Evolutionary conservation across 2,888 invertebrate genomes (phyloP), one percentile per base, ranked within the genome.

Genomic region (Lithosia quadra): DNA sequence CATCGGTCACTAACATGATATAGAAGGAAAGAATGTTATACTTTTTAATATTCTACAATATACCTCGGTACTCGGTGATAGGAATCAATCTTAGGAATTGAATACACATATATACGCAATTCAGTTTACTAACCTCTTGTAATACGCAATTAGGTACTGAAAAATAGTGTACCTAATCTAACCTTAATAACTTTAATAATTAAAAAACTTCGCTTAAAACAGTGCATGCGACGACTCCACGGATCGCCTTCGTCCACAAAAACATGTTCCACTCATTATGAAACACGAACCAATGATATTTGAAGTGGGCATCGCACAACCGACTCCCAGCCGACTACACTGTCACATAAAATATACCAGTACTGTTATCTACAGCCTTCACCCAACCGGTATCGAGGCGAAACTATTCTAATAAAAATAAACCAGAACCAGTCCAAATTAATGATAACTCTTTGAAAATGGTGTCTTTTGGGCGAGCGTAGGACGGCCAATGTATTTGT

Each of bases 321-420:
- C 84, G 80, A 81, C 82, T 83, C 80, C 85, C 81, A 76, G 61
- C 71, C 66, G 59, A 68, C 72, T 72, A 74, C 71, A 68, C 69
- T 72, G 81, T 74, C 90, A 90, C 89, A 92, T 92, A 92, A 71
- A 91, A 92, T 93, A 92, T 90, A 91, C 89, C 91, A 90, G 79
- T 94, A 94, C 94, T 94, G 94, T 94, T 95, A 93, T 92, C 93
- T 92, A 87, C 90, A 92, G 90, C 89, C 90, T 91, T 91, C 91
- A 90, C 90, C 86, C 86, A 88, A 87, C 90, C 92, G 93, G 93
- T 93, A 92, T 92, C 87, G 91, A 89, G 85, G 94, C 93, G 90
- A 93, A 94, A 94, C 92, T 92, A 93, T 94, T 91, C 91, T 91
- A 91, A 91, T 92, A 90, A 92, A 92, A 91, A 93, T 80, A 70